Conservation (phyloP, 2,888 invertebrate species). For the Xestia c-nigrum region DNA sequence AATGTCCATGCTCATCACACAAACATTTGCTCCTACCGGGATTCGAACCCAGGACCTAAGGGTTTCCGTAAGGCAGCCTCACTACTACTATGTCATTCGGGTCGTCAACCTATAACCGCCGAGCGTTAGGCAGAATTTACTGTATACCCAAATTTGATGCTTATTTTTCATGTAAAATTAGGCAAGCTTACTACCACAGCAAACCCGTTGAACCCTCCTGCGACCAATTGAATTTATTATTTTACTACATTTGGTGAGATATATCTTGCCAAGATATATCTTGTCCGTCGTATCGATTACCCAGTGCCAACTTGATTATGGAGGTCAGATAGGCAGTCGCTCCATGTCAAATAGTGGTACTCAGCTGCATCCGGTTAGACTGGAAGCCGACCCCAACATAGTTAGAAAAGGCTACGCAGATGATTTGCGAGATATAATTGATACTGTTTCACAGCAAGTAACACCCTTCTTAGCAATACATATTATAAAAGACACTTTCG, state of each 20-base stretch:
- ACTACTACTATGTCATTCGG: too few relatives aligned
- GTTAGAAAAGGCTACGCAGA: too few relatives aligned
- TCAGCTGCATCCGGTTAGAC: too few relatives aligned
- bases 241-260: not conserved
- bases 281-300: too few relatives aligned
- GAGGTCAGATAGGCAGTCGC: too few relatives aligned
- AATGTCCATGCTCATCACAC: too few relatives aligned
- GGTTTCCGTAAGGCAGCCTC: too few relatives aligned
- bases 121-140: not conserved
- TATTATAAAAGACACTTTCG: not conserved
- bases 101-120: not conserved
- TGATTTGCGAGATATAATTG: not conserved
- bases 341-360: too few relatives aligned
- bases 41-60: too few relatives aligned
- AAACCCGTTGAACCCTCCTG: not conserved
- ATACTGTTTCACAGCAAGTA: not conserved
- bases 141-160: not conserved
- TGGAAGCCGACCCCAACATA: too few relatives aligned
- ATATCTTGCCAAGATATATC: not conserved
- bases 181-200: not conserved
- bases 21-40: too few relatives aligned
- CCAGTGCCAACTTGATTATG: too few relatives aligned
- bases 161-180: not conserved
- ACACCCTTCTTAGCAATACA: not conserved
- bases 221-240: not conserved